phyloP scores from a whole-genome alignment of 2,113 vertebrate species.

The Xiphophorus maculatus region DNA sequence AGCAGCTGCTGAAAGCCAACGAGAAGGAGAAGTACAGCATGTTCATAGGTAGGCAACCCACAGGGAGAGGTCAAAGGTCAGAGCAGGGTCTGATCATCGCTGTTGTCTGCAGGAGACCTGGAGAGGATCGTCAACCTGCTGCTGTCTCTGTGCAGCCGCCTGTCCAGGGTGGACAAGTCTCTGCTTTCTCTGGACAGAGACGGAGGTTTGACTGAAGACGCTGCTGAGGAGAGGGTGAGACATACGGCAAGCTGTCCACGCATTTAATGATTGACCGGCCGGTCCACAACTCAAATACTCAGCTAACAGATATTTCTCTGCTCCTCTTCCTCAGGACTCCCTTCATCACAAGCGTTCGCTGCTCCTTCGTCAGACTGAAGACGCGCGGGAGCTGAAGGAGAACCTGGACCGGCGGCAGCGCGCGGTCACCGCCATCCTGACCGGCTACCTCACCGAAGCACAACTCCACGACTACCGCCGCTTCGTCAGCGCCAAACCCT shows the following conservation, averaged over 20 bases:
- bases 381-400: slow-evolving; percentile 94
- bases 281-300: not conserved
- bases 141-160: slow-evolving; percentile 91
- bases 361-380: slow-evolving; percentile 91
- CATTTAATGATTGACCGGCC: not conserved
- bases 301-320: not conserved
- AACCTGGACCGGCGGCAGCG: slow-evolving; percentile 92
- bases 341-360: slow-evolving; percentile 88
- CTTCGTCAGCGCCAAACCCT: slow-evolving; percentile 90
- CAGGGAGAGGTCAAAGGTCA: too few species aligned
- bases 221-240: slow-evolving; percentile 87
- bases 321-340: slow-evolving; percentile 78
- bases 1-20: slow-evolving; percentile 87
- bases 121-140: slow-evolving; percentile 96
- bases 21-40: slow-evolving; percentile 95
- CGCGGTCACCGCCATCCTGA: slow-evolving; percentile 87
- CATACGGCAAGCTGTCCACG: not conserved
- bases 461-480: slow-evolving; percentile 89
- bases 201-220: slow-evolving; percentile 62
- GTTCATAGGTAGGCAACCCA: slow-evolving; percentile 83
- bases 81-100: too few species aligned
- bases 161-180: slow-evolving; percentile 89
- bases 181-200: slow-evolving; percentile 77
- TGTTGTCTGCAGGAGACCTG: slow-evolving; percentile 81
- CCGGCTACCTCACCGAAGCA: slow-evolving; percentile 80